Conservation (phyloP, 2,113 vertebrate genomes). For the Noctilio leporinus region DNA sequence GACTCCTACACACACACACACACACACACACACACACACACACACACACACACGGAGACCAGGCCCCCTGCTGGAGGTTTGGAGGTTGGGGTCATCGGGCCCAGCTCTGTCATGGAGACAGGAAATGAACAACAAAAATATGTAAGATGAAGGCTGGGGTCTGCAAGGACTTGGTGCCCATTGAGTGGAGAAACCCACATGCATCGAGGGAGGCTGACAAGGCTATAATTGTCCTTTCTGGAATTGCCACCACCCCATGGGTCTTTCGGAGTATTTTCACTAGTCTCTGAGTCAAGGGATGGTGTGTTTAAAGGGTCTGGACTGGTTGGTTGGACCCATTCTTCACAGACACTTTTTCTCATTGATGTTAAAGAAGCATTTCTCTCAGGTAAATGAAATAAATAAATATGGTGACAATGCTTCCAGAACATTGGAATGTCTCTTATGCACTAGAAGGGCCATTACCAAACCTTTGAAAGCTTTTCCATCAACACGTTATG, state of each 20-base stretch:
- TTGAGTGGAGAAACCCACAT: fast-evolving
- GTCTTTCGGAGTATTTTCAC: fast-evolving
- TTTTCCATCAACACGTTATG: background rate
- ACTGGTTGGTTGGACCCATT: background rate
- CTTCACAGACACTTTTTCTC: background rate
- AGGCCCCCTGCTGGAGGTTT: fast-evolving
- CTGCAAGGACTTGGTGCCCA: fast-evolving
- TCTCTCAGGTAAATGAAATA: background rate
- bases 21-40: fast-evolving
- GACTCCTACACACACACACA: fast-evolving
- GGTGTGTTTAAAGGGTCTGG: background rate
- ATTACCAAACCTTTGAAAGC: background rate
- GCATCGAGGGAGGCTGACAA: fast-evolving
- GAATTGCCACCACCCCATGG: fast-evolving
- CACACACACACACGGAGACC: fast-evolving
- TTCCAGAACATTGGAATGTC: background rate
- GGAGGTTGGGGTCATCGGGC: fast-evolving
- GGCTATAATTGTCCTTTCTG: background rate
- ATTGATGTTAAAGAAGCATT: background rate
- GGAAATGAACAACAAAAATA: background rate
- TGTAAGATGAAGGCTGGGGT: background rate
- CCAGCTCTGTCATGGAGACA: fast-evolving
- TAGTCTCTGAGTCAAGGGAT: background rate
- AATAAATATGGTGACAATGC: background rate
- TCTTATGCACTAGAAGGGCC: background rate